A percentile compares a stretch with the other conserved stretches of the same genome.
Evolutionary conservation across 2,888 invertebrate genomes (phyloP).

Genomic region (Oegoconia quadripuncta): DNA sequence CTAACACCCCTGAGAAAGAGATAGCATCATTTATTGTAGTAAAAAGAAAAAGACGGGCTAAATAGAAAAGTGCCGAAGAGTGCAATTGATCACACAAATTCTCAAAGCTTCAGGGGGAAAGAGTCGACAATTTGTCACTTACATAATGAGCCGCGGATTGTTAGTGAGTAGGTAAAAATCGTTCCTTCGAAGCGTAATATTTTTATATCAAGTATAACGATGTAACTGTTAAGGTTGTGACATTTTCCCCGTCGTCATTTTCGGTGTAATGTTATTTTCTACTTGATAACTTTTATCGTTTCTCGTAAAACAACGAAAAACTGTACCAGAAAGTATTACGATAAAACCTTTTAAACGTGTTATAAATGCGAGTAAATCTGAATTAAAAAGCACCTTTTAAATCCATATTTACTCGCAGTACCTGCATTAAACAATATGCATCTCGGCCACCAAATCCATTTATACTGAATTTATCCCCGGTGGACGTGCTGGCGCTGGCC

Average conservation of each 20-base stretch:
- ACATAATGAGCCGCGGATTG: conserved; percentile 33
- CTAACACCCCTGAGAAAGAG: background rate
- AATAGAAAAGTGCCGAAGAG: conserved; percentile 56
- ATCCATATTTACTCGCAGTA: conserved; percentile 26
- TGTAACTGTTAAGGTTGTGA: too few relatives aligned
- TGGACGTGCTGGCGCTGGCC: conserved; percentile 33
- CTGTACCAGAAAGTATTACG: too few relatives aligned
- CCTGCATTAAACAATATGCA: conserved; percentile 42
- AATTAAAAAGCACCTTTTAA: conserved; percentile 34
- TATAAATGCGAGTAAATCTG: too few relatives aligned
- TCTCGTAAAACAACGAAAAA: too few relatives aligned
- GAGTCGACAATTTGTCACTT: conserved; percentile 68
- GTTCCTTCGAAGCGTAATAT: background rate
- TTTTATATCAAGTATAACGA: too few relatives aligned
- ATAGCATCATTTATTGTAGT: conserved; percentile 18
- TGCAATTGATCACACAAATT: conserved; percentile 75
- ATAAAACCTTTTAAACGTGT: too few relatives aligned
- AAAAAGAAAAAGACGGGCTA: conserved; percentile 38
- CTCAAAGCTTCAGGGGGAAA: conserved; percentile 60
- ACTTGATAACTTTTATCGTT: too few relatives aligned
- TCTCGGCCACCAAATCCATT: conserved; percentile 42
- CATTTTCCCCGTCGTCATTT: too few relatives aligned
- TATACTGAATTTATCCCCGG: conserved; percentile 54
- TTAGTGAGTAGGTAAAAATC: background rate
- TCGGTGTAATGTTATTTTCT: too few relatives aligned